These are phyloP conservation scores for Dasysyrphus tricinctus DNA, from an alignment of 2,888 invertebrate genomes.

Conservation along the genomic window DNA sequence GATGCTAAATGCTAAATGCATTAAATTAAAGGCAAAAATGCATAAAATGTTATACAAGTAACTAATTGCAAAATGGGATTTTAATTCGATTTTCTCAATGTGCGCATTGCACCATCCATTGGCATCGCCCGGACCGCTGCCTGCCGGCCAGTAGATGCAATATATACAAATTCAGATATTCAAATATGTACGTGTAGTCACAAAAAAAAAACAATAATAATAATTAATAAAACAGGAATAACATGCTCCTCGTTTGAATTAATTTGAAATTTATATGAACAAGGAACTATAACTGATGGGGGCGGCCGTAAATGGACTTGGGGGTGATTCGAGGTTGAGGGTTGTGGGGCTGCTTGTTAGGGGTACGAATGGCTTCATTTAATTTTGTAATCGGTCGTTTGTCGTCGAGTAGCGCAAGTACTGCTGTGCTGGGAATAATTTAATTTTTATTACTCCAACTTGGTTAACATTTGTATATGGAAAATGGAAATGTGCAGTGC, in stretches of 20 bases:
- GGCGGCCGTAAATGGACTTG: conserved; percentile 8
- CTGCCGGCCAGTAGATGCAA: not conserved
- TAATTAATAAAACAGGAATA: conserved; percentile 49
- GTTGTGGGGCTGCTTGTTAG: not conserved
- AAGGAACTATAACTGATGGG: conserved; percentile 1
- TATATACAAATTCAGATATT: conserved; percentile 7
- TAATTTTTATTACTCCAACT: conserved; percentile 39
- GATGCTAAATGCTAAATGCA: not conserved
- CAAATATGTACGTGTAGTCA: not conserved
- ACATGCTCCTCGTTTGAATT: conserved; percentile 64
- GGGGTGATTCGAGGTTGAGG: not conserved
- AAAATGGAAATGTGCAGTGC: conserved; percentile 54
- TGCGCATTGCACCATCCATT: conserved; percentile 18
- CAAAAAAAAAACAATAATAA: conserved; percentile 5
- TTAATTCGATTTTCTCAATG: conserved; percentile 68
- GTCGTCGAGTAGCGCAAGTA: conserved; percentile 34
- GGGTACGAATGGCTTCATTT: conserved; percentile 61
- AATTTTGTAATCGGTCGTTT: conserved; percentile 57
- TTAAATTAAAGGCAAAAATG: conserved; percentile 11
- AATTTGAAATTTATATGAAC: conserved; percentile 57
- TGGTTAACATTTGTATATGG: not conserved
- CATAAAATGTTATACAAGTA: conserved; percentile 43
- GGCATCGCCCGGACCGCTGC: not conserved
- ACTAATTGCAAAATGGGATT: conserved; percentile 71
- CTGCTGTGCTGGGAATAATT: conserved; percentile 53